These are phyloP conservation scores for Sepioteuthis lessoniana DNA, from an alignment of 2,888 invertebrate species.

Conservation along the genomic window DNA sequence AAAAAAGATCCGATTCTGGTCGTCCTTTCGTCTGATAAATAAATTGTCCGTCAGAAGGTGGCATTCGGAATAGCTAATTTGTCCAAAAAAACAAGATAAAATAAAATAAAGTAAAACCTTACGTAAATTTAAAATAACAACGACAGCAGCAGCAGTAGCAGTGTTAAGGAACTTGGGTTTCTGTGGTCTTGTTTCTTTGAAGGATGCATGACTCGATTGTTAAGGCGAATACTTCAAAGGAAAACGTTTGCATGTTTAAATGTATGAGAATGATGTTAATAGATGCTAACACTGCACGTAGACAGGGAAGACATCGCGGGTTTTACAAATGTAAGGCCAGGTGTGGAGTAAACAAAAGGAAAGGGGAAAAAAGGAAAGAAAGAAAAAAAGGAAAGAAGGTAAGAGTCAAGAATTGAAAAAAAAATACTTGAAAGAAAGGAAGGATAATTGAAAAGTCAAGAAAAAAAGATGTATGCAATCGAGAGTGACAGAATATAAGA, in stretches of 20 bases:
- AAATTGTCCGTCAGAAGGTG: background rate
- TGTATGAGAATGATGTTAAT: conserved; percentile 33
- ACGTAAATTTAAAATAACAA: background rate
- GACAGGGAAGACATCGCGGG: background rate
- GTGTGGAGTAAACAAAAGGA: background rate
- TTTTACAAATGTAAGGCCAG: conserved; percentile 4
- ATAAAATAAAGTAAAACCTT: background rate
- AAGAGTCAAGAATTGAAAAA: no score
- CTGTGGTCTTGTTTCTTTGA: background rate
- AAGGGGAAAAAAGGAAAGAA: no score
- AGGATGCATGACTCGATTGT: conserved; percentile 33
- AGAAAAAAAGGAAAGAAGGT: no score
- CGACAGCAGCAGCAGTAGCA: background rate
- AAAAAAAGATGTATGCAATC: no score
- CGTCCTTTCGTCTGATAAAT: background rate
- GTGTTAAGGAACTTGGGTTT: background rate
- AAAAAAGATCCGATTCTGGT: background rate
- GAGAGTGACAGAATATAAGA: no score
- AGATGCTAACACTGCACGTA: conserved; percentile 2
- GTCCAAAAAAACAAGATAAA: background rate
- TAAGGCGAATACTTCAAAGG: background rate
- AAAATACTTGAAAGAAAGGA: no score
- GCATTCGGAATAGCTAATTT: background rate
- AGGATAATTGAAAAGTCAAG: no score
- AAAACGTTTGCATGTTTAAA: background rate